Conservation (phyloP, 2,797 vertebrate species). For the Lutjanus argentimaculatus region DNA sequence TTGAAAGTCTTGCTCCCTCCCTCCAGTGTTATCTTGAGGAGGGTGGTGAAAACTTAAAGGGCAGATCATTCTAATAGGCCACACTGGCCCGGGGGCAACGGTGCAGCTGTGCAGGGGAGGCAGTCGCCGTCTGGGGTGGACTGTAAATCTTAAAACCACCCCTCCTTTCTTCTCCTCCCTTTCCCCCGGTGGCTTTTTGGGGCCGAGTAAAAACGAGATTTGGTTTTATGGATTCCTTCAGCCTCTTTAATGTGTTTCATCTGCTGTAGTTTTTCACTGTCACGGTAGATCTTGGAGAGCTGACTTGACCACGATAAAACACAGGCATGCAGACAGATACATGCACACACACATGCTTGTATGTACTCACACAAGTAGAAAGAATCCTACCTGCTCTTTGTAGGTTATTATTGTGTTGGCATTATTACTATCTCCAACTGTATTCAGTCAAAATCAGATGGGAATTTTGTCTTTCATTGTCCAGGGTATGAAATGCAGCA, state of each 20-base stretch:
- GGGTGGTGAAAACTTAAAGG: constrained; percentile 84
- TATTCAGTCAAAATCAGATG: constrained; percentile 41
- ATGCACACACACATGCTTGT: not conserved
- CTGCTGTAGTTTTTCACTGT: constrained; percentile 77
- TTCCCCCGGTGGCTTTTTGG: constrained; percentile 65
- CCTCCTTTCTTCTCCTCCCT: constrained; percentile 47
- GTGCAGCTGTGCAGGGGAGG: constrained; percentile 81
- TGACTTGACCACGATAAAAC: constrained; percentile 30
- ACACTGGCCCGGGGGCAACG: constrained; percentile 72
- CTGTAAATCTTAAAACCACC: constrained; percentile 78
- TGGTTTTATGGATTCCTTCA: constrained; percentile 83
- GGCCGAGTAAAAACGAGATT: constrained; percentile 71
- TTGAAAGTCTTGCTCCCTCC: constrained; percentile 68
- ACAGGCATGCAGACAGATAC: constrained; percentile 16
- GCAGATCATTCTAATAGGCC: constrained; percentile 78
- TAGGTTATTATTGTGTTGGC: constrained; percentile 14
- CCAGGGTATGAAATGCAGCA: constrained; percentile 26
- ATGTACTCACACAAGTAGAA: not conserved
- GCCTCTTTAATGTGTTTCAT: constrained; percentile 82
- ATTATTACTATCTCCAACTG: constrained; percentile 47
- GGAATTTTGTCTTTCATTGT: constrained; percentile 33
- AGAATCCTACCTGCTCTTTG: constrained; percentile 17
- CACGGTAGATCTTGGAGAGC: constrained; percentile 67
- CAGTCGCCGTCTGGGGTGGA: constrained; percentile 64
- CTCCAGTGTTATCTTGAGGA: constrained; percentile 78